These are phyloP conservation scores for Hedychridium roseum DNA, from an alignment of 2,888 invertebrate species.

Conservation along the genomic window DNA sequence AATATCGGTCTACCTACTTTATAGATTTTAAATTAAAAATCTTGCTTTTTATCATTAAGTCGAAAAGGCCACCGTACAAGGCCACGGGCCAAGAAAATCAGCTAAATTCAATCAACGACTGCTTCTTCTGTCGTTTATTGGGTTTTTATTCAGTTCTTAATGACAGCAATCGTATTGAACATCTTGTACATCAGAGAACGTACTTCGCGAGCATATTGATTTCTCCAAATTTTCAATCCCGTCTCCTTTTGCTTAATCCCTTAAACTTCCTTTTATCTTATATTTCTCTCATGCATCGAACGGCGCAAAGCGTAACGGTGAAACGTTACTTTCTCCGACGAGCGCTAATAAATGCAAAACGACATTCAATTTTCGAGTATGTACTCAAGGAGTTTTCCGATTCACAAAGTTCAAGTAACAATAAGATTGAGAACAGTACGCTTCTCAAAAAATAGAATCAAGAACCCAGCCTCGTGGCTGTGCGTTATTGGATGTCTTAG, in stretches of 20 bases:
- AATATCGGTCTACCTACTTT: constrained; percentile 30
- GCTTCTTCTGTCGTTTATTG: constrained; percentile 26
- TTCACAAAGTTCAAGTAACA: no score
- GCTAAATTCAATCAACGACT: constrained; percentile 45
- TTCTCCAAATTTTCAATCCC: constrained; percentile 29
- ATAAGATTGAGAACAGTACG: no score
- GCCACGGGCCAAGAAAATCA: constrained; percentile 56
- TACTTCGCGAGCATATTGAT: constrained; percentile 43
- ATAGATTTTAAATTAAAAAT: constrained; percentile 41
- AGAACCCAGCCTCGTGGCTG: no score
- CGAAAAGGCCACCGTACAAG: constrained; percentile 60
- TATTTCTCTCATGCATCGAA: constrained; percentile 26
- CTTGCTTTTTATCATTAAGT: constrained; percentile 50
- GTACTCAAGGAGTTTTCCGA: no score
- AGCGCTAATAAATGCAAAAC: no score
- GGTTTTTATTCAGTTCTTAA: constrained; percentile 26
- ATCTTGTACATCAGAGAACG: constrained; percentile 44
- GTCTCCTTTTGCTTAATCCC: constrained; percentile 31
- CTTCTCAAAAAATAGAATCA: no score
- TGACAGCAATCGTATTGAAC: constrained; percentile 18
- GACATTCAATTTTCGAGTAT: no score
- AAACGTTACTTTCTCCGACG: no score
- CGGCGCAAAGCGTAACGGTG: constrained; percentile 31
- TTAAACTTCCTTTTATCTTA: background rate
- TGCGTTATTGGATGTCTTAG: no score